These are phyloP conservation scores for Mizuhopecten yessoensis DNA, from an alignment of 1,140 invertebrate species.

Conservation along the genomic window DNA sequence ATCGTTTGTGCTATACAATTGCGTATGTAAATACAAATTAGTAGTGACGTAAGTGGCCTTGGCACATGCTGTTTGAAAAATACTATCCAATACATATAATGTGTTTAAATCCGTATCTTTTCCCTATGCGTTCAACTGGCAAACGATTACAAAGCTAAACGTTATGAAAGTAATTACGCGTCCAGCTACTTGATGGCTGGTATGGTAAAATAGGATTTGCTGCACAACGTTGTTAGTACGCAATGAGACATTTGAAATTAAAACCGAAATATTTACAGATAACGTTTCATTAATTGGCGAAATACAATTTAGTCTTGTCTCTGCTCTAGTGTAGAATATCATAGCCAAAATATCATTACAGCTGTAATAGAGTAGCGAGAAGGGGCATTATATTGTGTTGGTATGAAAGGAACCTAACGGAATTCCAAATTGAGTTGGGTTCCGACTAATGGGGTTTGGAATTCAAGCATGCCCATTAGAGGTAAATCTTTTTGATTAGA, in stretches of 20 bases:
- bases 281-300: constrained; percentile 15
- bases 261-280: not conserved
- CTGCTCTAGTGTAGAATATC: not conserved
- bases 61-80: no score
- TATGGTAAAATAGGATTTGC: not conserved
- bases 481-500: not conserved
- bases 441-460: not conserved
- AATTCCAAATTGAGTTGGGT: not conserved
- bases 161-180: not conserved
- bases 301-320: not conserved
- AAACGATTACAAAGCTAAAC: no score
- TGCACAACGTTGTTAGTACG: not conserved
- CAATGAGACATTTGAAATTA: not conserved
- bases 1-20: no score
- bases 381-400: not conserved
- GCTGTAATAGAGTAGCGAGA: not conserved
- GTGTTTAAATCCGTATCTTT: no score
- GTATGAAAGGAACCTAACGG: not conserved
- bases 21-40: no score
- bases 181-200: not conserved
- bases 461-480: not conserved
- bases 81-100: no score
- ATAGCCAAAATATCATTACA: not conserved
- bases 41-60: no score
- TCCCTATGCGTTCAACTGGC: no score